A percentile compares a stretch with the other conserved stretches of the same genome.
Conservation (phyloP, 1,140 invertebrate species). For the Lasioglossum baleicum region DNA sequence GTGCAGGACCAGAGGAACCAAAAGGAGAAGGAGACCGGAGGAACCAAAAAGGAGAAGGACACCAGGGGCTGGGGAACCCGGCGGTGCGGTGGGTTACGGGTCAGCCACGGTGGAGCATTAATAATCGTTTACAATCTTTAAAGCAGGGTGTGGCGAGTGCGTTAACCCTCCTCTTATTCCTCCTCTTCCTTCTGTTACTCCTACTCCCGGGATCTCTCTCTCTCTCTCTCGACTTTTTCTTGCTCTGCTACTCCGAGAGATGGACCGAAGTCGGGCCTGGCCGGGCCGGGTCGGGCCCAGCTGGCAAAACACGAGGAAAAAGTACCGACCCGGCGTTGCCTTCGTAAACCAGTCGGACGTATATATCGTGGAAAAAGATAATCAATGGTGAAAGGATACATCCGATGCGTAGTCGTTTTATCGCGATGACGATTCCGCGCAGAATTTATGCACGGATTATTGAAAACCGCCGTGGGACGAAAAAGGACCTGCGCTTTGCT, state of each 20-base stretch:
- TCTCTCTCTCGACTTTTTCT: constrained; percentile 1
- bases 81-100: constrained; percentile 61
- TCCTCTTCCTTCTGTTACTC: constrained; percentile 37
- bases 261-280: no score
- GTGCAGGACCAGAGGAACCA: no score
- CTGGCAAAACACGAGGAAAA: constrained; percentile 43
- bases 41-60: constrained; percentile 4
- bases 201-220: constrained; percentile 21
- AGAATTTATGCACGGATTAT: constrained; percentile 17
- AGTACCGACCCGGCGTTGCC: not conserved
- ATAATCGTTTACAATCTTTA: constrained; percentile 76
- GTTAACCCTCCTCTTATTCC: constrained; percentile 56
- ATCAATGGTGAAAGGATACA: constrained; percentile 32
- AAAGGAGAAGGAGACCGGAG: not conserved
- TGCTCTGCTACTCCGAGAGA: no score
- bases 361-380: constrained; percentile 43
- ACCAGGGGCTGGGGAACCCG: not conserved
- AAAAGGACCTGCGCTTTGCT: no score
- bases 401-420: constrained; percentile 13
- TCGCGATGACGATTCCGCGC: constrained; percentile 5
- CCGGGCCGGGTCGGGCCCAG: no score
- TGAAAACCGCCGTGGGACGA: not conserved
- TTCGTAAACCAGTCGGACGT: constrained; percentile 50
- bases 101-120: constrained; percentile 72
- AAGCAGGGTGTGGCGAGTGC: constrained; percentile 69